Conservation (phyloP, 2,113 vertebrate genomes). For the Erpornis zantholeuca region DNA sequence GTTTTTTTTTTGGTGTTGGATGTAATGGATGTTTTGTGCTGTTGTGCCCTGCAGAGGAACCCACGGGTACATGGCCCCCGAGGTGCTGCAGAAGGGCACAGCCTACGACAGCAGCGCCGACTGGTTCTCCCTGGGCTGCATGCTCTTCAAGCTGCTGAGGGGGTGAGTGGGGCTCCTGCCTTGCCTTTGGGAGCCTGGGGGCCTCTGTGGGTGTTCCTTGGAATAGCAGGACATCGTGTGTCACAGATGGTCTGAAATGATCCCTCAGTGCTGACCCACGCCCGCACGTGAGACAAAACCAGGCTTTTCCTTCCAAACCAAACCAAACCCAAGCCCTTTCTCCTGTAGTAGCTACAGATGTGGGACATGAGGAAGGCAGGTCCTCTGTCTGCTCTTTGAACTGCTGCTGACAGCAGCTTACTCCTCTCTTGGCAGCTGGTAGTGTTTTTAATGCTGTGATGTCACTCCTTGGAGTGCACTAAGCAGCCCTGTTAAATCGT, state of each 20-base stretch:
- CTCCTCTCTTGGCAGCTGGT: background rate
- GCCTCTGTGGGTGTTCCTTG: background rate
- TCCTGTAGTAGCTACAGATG: background rate
- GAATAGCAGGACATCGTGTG: rapidly evolving
- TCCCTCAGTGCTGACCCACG: rapidly evolving
- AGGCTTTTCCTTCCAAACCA: background rate
- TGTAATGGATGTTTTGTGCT: background rate
- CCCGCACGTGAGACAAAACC: background rate
- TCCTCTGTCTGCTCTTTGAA: background rate
- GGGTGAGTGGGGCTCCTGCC: constrained; percentile 78
- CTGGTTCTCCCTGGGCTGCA: constrained; percentile 98
- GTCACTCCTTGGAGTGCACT: background rate
- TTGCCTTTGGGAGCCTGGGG: background rate
- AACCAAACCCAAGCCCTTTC: background rate
- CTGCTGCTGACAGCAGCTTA: background rate
- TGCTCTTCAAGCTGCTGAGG: constrained; percentile 97
- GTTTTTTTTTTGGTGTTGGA: background rate
- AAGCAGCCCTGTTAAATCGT: background rate
- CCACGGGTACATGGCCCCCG: constrained; percentile 98
- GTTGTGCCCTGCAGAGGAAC: constrained; percentile 79
- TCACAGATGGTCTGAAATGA: background rate
- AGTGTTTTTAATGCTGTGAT: background rate
- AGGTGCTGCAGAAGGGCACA: constrained; percentile 97
- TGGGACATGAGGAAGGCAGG: background rate
- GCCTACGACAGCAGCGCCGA: constrained; percentile 97